Evolutionary conservation across 2,888 invertebrate genomes (phyloP).

Genomic region (Lithophane socia): DNA sequence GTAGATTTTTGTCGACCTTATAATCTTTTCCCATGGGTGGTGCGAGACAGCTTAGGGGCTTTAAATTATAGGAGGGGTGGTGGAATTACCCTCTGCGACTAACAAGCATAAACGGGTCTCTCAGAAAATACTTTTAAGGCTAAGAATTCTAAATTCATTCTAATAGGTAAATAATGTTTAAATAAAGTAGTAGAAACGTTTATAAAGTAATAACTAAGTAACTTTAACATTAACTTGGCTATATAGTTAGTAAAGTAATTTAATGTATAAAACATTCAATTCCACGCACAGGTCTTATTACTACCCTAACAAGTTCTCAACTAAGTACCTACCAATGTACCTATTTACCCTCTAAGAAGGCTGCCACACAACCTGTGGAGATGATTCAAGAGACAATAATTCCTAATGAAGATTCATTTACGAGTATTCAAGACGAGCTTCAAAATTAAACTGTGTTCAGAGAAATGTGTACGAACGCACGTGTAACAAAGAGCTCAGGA

Average conservation of each 20-base stretch:
- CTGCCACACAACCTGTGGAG: constrained; percentile 42
- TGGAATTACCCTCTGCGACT: constrained; percentile 26
- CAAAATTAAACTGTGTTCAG: constrained; percentile 71
- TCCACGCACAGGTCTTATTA: constrained; percentile 38
- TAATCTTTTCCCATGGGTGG: constrained; percentile 44
- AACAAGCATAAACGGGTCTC: constrained; percentile 20
- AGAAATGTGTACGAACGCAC: constrained; percentile 63
- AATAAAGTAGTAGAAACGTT: constrained; percentile 21
- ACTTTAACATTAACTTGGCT: constrained; percentile 28
- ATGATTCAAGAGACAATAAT: constrained; percentile 49
- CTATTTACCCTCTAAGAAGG: constrained; percentile 31
- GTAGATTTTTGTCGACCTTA: constrained; percentile 58
- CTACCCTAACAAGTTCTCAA: constrained; percentile 31
- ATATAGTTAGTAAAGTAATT: constrained; percentile 26
- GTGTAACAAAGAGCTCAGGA: background rate
- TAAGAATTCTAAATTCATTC: constrained; percentile 12
- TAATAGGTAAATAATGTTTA: constrained; percentile 10
- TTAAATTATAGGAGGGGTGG: constrained; percentile 36
- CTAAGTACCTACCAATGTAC: constrained; percentile 17
- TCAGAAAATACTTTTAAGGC: background rate
- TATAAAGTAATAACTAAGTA: constrained; percentile 25
- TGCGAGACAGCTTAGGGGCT: constrained; percentile 32
- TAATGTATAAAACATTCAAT: constrained; percentile 41
- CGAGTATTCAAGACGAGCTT: constrained; percentile 46
- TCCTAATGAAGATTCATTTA: constrained; percentile 60